phyloP scores from a whole-genome alignment of 2,797 vertebrate genomes.

The Arremon brunneinucha region DNA sequence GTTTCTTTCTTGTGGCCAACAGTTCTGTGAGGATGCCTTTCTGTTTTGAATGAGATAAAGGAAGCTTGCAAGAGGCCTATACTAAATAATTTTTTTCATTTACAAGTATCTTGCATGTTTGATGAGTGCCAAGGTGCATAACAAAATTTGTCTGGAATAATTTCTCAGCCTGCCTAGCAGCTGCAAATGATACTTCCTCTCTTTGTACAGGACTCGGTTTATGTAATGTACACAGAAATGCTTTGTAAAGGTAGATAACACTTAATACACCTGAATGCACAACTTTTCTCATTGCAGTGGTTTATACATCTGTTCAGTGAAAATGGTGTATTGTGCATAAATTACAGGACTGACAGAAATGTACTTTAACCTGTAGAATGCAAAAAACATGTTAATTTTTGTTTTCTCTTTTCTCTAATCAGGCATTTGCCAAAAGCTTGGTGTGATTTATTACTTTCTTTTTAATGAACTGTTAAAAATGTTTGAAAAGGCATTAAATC shows the following conservation, averaged over 20 bases:
- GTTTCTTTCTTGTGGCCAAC: not conserved
- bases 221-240: not conserved
- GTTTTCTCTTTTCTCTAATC: conserved; percentile 54
- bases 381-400: conserved; percentile 62
- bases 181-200: conserved; percentile 7
- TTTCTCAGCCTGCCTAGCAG: conserved; percentile 6
- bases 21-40: not conserved
- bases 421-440: conserved; percentile 34
- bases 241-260: conserved; percentile 3
- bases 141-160: conserved; percentile 6
- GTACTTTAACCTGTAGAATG: conserved; percentile 46
- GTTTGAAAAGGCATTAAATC: conserved; percentile 73
- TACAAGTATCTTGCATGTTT: not conserved
- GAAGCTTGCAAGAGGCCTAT: not conserved
- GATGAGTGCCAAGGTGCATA: not conserved
- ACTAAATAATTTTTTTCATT: not conserved
- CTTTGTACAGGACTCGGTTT: not conserved
- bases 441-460: conserved; percentile 71
- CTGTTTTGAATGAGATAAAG: conserved; percentile 1
- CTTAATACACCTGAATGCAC: not conserved
- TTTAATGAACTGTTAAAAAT: conserved; percentile 76
- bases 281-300: conserved; percentile 5
- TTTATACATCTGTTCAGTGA: conserved; percentile 42
- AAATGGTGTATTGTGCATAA: conserved; percentile 34
- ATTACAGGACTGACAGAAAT: conserved; percentile 43